Evolutionary conservation across 1,140 invertebrate genomes (phyloP), one percentile per base, ranked within the genome.

Genomic region (Panonychus citri): DNA sequence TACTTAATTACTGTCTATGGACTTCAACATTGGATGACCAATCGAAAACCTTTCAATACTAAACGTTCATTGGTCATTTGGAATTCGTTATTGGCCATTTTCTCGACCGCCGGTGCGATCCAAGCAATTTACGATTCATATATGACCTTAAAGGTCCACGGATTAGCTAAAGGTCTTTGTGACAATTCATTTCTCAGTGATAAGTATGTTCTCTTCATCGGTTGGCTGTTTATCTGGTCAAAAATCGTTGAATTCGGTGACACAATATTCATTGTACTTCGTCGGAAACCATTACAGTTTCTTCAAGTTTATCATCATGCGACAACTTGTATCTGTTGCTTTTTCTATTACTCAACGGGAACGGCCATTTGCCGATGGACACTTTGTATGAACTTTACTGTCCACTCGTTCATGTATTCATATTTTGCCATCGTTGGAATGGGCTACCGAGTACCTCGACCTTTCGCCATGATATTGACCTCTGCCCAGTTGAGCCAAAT

Each of bases 371-470:
- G 30, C 12, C 76, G 89, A 52, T 97, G 93, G 91, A 97, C 93
- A 70, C 85, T 96, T 66, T 85, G 90, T 17, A 94, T 98, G 84
- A 97, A 98, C 72, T 98, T 78, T 76, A 62, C 78, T 62, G 90
- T 98, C 25, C 93, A 98, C 72, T 85, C 88, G 58, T 75, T 94
- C 61, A 98, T 98, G 94, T 97, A 97, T 72, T 80, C 83, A 3
- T 98, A 97, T 71, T 97, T 94, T 70, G 85, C 86, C 0, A 70
- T 94, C 7, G 78, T 82, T 61, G 85, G 89, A 48, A 81, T 93
- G 76, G 79, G 82, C 48, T 83, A 86, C 67, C 77, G 76, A 61
- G 79, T 91, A 39, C 89, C 91, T 17, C 62, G 62, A 58, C 78
- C 76, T 62, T 78, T 96, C 50, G 81, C 87, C 37, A 94, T 97